Base-by-base conservation (phyloP, 2,888 invertebrate species). In the Lamellibrachia satsuma region DNA sequence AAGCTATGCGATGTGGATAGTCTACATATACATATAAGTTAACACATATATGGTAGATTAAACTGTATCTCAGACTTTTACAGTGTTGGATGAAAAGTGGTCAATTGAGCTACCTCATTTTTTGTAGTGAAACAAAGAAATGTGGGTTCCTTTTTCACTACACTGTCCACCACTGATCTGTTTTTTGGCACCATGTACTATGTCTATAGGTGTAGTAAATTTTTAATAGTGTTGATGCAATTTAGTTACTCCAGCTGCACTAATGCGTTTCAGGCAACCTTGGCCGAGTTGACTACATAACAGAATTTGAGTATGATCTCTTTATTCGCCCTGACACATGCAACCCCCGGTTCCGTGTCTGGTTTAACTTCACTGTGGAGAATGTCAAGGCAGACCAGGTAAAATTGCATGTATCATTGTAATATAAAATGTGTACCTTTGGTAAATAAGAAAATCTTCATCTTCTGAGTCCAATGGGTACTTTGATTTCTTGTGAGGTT, bases 351-450 rank as follows among this genome's bases (percentile, higher is more conserved):
- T 97, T 98, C 94, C 97, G 99, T 92, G 98, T 99, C 95, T 99
- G 99, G 99, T 99, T 99, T 97, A 99, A 99, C 97, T 99, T 99
- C 96, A 98, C 99, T 0, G 99, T 99, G 90, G 99, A 99, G 96
- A 99, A 99, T 96, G 98, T 98, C 0, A 98, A 98, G 95, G 97
- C 98, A 93, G 99, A 99, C 96, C 99, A 99, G 97, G 98, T 98
- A 75, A 75, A 75, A n/a, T 11, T 75, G 75, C n/a, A 75, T 39
- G 39, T 39, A 39, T 39, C 39, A 39, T 39, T 39, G 39, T 39
- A 39, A 39, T 39, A 39, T 39, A 39, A 39, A 39, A 39, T 39
- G 39, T 39, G 39, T 39, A 39, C 39, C 39, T 39, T 39, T 39
- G 39, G 39, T 39, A 39, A 39, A 39, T 39, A 1, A 39, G 39